Conservation (phyloP, 2,113 vertebrate genomes). For the Porphyrio hochstetteri region DNA sequence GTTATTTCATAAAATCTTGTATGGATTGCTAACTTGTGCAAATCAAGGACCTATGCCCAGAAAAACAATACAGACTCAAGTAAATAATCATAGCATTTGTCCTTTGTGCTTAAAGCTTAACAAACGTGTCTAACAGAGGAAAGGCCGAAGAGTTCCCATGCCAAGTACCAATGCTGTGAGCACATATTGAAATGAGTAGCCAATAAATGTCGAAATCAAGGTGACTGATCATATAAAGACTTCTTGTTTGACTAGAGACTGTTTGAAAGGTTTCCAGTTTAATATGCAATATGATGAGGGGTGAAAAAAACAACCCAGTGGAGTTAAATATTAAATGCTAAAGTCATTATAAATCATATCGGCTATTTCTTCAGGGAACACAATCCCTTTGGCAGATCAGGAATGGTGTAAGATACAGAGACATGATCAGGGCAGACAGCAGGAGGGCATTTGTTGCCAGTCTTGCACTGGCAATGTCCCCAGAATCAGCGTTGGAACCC, state of each 20-base stretch:
- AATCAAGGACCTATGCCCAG: background rate
- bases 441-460: background rate
- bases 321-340: background rate
- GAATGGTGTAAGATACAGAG: background rate
- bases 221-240: background rate
- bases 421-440: background rate
- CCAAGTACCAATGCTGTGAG: background rate
- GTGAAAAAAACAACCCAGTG: background rate
- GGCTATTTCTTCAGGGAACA: constrained; percentile 7
- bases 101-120: constrained; percentile 4
- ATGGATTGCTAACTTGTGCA: constrained; percentile 27
- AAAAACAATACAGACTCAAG: constrained; percentile 16
- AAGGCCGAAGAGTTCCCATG: background rate
- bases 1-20: constrained; percentile 47
- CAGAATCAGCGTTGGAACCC: background rate
- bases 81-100: constrained; percentile 36
- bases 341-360: background rate
- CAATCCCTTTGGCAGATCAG: background rate
- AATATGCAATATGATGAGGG: background rate
- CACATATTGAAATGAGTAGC: background rate
- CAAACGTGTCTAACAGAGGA: background rate
- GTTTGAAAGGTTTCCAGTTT: background rate
- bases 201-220: background rate
- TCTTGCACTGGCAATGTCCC: background rate
- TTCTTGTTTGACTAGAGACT: background rate